phyloP scores from a whole-genome alignment of 2,888 invertebrate species.

The Carterocephalus palaemon region DNA sequence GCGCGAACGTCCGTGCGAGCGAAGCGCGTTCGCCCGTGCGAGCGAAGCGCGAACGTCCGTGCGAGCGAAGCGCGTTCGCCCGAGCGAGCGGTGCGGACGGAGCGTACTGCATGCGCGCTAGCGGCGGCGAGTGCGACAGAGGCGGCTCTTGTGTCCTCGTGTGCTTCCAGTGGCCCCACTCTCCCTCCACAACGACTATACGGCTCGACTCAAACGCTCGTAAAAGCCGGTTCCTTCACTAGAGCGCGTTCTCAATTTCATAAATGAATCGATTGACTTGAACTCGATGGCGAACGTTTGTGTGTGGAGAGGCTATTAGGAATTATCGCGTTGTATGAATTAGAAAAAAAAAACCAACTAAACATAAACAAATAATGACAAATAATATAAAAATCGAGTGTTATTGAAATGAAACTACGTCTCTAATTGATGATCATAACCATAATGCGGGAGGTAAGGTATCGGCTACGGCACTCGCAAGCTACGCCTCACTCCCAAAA shows the following conservation, averaged over 20 bases:
- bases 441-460: conserved; percentile 80
- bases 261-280: conserved; percentile 58
- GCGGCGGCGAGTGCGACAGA: conserved; percentile 39
- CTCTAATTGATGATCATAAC: conserved; percentile 80
- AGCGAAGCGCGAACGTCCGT: too few species aligned
- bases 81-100: too few species aligned
- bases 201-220: conserved; percentile 31
- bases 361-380: conserved; percentile 69
- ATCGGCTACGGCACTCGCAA: conserved; percentile 82
- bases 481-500: conserved; percentile 81
- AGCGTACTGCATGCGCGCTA: conserved; percentile 6
- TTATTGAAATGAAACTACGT: conserved; percentile 79
- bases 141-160: conserved; percentile 61
- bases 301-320: conserved; percentile 72
- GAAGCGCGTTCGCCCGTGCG: conserved; percentile 35
- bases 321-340: conserved; percentile 71
- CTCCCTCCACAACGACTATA: conserved; percentile 35
- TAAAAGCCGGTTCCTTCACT: conserved; percentile 31
- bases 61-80: conserved; percentile 36
- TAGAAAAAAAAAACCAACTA: conserved; percentile 54
- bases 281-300: conserved; percentile 60
- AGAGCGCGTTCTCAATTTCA: conserved; percentile 44
- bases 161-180: conserved; percentile 74
- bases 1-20: conserved; percentile 39
- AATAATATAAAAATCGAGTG: conserved; percentile 69